Evolutionary conservation across 2,797 vertebrate genomes (phyloP), one percentile per base, ranked within the genome.

Genomic region (Acanthurus lineatus): DNA sequence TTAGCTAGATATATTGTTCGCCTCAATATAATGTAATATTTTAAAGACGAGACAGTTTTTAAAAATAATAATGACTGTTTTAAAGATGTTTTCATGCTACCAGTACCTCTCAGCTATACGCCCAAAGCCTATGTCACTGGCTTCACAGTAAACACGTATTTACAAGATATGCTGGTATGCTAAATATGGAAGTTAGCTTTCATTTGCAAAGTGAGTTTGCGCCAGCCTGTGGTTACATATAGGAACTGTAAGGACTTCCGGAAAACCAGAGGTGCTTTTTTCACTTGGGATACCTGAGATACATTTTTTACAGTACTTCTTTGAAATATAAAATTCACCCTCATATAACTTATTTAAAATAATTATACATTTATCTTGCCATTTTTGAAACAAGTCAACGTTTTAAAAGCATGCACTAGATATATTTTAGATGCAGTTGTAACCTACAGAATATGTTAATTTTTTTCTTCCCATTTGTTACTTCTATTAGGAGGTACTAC

Each of bases 141-240:
- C 12, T 56, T n/a, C 59, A 56, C 17, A 20, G 5, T 51, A 35
- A 35, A 35, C 32, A 35, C 32, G 32, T 35, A 35, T 7, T 35
- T 35, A 35, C 32, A 6, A 35, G 32, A 35, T 35, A 6, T 35
- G 32, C 32, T 6, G 32, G 6, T 35, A 6, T 35, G 32, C 32
- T 35, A 35, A 35, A 35, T 35, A 35, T 35, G 32, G 7, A 35
- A 35, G 32, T 35, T 35, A 35, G 32, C 32, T 35, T 35, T 35
- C 32, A 35, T 19, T 54, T 60, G 12, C 12, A 32, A 28, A 38
- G 20, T 35, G 10, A 10, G 44, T 5, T 32, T 54, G 40, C 2
- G 28, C 10, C 49, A 57, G 56, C 44, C 57, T 67, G 61, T 70
- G 42, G 67, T 72, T 35, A 38, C 35, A 19, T 22, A 20, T 60